Conservation (phyloP, 2,888 invertebrate genomes). For the Xylota segnis region DNA sequence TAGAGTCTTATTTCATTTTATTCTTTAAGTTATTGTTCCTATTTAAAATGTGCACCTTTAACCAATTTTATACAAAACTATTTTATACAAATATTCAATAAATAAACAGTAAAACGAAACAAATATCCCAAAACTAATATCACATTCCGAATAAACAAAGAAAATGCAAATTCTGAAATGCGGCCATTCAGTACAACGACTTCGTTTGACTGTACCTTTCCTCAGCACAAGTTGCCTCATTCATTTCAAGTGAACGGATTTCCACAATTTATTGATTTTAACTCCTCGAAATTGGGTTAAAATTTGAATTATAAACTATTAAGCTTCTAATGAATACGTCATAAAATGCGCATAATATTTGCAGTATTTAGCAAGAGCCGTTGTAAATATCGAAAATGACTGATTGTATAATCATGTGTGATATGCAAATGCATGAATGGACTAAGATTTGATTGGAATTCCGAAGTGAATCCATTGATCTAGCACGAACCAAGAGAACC, state of each 20-base stretch:
- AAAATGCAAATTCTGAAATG: conserved; percentile 14
- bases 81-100: not conserved
- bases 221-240: not conserved
- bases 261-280: conserved; percentile 37
- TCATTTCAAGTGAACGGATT: conserved; percentile 34
- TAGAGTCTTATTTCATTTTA: not conserved
- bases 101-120: conserved; percentile 1
- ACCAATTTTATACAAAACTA: not conserved
- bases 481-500: conserved; percentile 60
- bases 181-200: conserved; percentile 18
- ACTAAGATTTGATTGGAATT: conserved; percentile 54
- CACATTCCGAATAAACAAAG: not conserved
- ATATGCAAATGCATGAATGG: conserved; percentile 46
- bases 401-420: conserved; percentile 33
- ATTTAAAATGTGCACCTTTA: not conserved
- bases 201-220: not conserved
- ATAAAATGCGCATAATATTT: conserved; percentile 45
- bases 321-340: conserved; percentile 29
- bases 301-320: conserved; percentile 43
- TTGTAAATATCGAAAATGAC: conserved; percentile 17
- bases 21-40: not conserved
- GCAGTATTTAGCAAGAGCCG: conserved; percentile 27
- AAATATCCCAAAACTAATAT: not conserved
- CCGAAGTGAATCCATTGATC: conserved; percentile 55
- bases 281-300: conserved; percentile 21